Conservation (phyloP, 2,113 vertebrate genomes). For the Galeopterus variegatus region DNA sequence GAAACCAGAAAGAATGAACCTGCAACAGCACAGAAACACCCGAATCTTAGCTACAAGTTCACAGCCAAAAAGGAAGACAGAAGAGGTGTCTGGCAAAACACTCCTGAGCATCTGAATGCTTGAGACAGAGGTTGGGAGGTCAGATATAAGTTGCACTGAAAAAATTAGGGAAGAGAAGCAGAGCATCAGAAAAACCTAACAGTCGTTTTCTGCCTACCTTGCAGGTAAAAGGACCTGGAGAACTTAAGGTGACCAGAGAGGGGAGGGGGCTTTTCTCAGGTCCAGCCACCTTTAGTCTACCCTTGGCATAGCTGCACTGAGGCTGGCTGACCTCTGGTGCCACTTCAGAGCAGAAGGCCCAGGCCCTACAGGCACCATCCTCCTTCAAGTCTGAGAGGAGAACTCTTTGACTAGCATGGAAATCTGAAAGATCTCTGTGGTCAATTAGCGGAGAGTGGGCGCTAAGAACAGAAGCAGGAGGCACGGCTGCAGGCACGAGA, state of each 20-base stretch:
- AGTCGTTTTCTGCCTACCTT: no score
- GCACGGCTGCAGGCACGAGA: not conserved
- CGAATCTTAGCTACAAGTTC: not conserved
- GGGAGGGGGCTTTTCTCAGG: not conserved
- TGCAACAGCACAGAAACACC: not conserved
- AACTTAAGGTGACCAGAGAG: not conserved
- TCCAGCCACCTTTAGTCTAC: no score
- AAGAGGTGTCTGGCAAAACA: no score
- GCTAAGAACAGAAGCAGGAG: not conserved
- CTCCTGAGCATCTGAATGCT: not conserved
- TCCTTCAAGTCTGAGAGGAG: not conserved
- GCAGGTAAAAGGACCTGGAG: not conserved
- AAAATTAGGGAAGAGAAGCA: not conserved
- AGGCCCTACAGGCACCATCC: not conserved
- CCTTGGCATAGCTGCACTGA: fast-evolving
- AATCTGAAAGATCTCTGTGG: not conserved
- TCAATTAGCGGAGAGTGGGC: not conserved
- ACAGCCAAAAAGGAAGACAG: not conserved
- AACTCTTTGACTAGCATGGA: not conserved
- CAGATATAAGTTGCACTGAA: not conserved
- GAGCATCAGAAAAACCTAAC: no score
- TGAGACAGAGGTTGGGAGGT: not conserved
- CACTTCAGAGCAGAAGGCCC: not conserved
- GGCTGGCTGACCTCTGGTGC: fast-evolving
- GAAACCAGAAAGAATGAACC: no score